Conservation (phyloP, 2,113 vertebrate species). For the Eurystomus gularis region DNA sequence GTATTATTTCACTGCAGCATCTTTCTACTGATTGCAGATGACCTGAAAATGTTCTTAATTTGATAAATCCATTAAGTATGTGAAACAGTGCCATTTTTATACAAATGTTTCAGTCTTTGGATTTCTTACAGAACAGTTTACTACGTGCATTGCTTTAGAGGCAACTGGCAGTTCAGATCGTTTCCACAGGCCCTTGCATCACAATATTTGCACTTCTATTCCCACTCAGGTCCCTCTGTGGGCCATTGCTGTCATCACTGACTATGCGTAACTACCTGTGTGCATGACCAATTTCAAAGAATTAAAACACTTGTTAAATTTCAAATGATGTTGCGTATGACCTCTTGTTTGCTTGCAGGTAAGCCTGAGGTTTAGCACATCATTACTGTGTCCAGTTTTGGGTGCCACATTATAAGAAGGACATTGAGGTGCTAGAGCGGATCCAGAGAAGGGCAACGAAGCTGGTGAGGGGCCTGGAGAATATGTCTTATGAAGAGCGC, state of each 20-base stretch:
- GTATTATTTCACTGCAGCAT: background rate
- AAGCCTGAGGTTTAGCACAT: background rate
- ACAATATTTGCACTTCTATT: accelerated
- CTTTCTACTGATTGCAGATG: background rate
- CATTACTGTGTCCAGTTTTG: too few relatives aligned
- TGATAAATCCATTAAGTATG: background rate
- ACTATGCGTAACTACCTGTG: background rate
- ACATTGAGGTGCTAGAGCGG: too few relatives aligned
- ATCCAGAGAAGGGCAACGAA: too few relatives aligned
- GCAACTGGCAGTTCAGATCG: background rate
- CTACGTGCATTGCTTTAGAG: background rate
- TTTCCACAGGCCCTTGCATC: background rate
- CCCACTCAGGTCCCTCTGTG: background rate
- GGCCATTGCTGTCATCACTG: background rate
- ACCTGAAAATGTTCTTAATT: background rate
- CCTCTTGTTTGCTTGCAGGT: background rate
- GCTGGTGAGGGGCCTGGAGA: too few relatives aligned
- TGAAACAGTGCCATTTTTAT: background rate
- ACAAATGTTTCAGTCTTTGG: background rate
- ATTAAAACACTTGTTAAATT: background rate
- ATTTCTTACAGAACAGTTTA: background rate
- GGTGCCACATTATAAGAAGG: too few relatives aligned
- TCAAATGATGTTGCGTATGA: background rate
- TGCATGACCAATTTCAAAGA: background rate
- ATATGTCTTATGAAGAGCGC: too few relatives aligned